Percentiles rank a stretch among this genome's conserved stretches.
Conservation (phyloP, 2,888 invertebrate genomes). For the Caenorhabditis becei region DNA sequence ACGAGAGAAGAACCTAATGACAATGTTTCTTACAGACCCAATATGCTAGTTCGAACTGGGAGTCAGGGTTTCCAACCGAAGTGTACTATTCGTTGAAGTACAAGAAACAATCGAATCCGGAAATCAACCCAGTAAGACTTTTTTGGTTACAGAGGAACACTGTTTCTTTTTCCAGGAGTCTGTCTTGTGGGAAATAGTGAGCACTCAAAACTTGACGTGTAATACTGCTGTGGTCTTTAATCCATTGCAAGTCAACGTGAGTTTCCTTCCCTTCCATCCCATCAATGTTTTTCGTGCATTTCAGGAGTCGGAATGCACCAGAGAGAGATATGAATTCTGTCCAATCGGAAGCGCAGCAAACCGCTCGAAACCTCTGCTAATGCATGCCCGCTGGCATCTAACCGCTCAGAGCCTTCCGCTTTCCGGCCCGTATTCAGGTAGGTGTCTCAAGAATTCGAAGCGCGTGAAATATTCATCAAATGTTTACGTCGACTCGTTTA, state of each 20-base stretch:
- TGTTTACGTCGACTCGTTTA: slow-evolving; percentile 7
- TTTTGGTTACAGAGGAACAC: neutral
- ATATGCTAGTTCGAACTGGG: slow-evolving; percentile 61
- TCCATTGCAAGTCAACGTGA: slow-evolving; percentile 67
- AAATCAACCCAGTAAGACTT: slow-evolving; percentile 27
- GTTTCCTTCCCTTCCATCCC: neutral
- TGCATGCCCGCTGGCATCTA: slow-evolving; percentile 64
- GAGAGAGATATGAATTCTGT: slow-evolving; percentile 55
- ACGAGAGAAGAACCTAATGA: neutral
- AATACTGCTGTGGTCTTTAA: slow-evolving; percentile 64
- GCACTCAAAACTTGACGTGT: slow-evolving; percentile 59
- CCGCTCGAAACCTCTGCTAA: slow-evolving; percentile 56
- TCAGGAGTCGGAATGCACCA: slow-evolving; percentile 57
- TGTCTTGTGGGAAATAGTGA: slow-evolving; percentile 68
- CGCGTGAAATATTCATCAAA: slow-evolving; percentile 21
- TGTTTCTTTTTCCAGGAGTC: slow-evolving; percentile 63
- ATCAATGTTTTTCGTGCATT: neutral
- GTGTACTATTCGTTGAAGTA: slow-evolving; percentile 63
- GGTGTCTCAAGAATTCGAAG: slow-evolving; percentile 23
- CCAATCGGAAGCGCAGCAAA: slow-evolving; percentile 68
- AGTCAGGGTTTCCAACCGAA: slow-evolving; percentile 67
- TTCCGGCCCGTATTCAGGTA: slow-evolving; percentile 67
- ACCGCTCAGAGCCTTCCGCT: slow-evolving; percentile 66
- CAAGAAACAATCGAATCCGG: slow-evolving; percentile 27
- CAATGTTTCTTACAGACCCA: slow-evolving; percentile 56